Evolutionary conservation across 2,797 vertebrate genomes (phyloP), one percentile per base, ranked within the genome.

Genomic region (Uromys caudimaculatus): DNA sequence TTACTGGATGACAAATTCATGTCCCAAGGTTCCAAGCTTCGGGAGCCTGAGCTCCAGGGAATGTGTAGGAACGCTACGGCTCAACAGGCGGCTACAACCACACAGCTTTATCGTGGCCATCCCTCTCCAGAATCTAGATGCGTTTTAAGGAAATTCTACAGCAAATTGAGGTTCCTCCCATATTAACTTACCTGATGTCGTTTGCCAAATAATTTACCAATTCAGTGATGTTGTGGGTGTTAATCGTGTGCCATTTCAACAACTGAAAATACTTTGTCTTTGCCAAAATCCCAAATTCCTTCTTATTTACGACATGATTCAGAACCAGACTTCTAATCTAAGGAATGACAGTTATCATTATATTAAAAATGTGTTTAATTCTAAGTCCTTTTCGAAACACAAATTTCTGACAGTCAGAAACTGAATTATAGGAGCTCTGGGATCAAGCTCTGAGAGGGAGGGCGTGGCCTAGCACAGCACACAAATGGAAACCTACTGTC

Each of bases 261-360:
- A 98, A 92, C 23, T 97, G 94, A 3, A 99, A 99, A 98, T 99
- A 99, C 95, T 99, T 99, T 11, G 99, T 99, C 96, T 99, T 99
- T 52, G 99, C 71, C 96, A 99, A 97, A 69, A 98, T 98, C 94
- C 99, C 99, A 73, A 99, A 98, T 1, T 98, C 98, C 62, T 99
- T 98, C 75, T 98, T 98, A 35, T 97, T 98, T 95, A 98, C 98
- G 94, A 99, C 98, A 75, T 98, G 99, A 2, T 98, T 98, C 95
- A 99, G 98, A 52, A 99, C 98, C 1, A 99, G 98, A 62, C 98
- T 98, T 96, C 98, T 98, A 85, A 99, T 98, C 99, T 99, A 97
- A 1, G 97, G 90, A 54, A 92, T 4, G 10, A 90, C 1, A 96
- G 75, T 82, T 12, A 81, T 92, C 73, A n/a, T 95, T 23, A 93